Percentiles rank a stretch among this genome's conserved stretches.
Evolutionary conservation across 2,888 invertebrate genomes (phyloP).

Genomic region (Rhagophthalmus giganteus): DNA sequence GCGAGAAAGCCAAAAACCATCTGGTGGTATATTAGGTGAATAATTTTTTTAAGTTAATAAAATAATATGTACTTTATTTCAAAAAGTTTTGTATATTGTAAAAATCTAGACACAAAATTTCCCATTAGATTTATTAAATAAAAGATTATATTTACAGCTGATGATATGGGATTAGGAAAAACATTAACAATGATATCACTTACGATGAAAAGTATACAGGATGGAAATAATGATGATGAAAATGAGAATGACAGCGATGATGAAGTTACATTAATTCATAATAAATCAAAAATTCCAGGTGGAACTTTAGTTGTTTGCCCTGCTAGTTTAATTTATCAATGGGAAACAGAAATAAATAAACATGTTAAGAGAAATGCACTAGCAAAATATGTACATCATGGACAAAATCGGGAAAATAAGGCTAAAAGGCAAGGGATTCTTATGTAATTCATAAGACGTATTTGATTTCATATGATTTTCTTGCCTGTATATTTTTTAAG

Average conservation of each 20-base stretch:
- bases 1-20: constrained; percentile 84
- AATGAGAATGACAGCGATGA: constrained; percentile 38
- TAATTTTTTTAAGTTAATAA: too few species aligned
- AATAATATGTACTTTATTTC: too few species aligned
- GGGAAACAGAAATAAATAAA: constrained; percentile 77
- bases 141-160: constrained; percentile 56
- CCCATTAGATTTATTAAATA: neutral
- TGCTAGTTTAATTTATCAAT: constrained; percentile 87
- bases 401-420: constrained; percentile 69
- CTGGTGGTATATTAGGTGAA: constrained; percentile 83
- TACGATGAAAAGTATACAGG: constrained; percentile 62
- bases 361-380: constrained; percentile 66
- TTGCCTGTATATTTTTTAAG: too few species aligned
- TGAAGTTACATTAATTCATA: neutral
- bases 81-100: too few species aligned
- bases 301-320: constrained; percentile 91
- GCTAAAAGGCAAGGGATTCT: constrained; percentile 53
- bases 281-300: constrained; percentile 52
- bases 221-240: constrained; percentile 47
- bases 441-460: neutral
- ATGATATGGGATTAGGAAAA: constrained; percentile 84
- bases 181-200: constrained; percentile 82
- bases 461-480: neutral
- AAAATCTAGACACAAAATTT: neutral
- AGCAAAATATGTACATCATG: constrained; percentile 77